Conservation (phyloP, 2,113 vertebrate genomes). For the Delphinapterus leucas region DNA sequence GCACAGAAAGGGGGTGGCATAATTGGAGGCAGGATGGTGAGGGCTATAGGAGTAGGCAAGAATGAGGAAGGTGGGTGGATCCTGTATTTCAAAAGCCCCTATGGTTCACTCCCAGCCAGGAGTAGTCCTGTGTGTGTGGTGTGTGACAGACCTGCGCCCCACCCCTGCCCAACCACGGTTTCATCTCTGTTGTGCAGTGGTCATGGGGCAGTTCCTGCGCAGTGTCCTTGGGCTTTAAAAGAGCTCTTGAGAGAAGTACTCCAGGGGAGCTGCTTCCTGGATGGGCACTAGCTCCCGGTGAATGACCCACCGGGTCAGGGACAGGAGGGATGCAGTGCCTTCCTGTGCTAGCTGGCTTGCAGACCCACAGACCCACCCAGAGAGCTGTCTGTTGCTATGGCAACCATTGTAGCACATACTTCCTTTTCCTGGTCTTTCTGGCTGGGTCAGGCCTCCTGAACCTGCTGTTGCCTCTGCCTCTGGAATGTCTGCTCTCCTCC, state of each 20-base stretch:
- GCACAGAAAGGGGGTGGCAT: not conserved
- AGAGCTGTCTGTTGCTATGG: not conserved
- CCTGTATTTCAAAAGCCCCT: not conserved
- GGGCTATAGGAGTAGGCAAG: not conserved
- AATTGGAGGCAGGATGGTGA: not conserved
- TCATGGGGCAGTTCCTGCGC: not conserved
- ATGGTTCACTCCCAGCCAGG: not conserved
- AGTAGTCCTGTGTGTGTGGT: not conserved
- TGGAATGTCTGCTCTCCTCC: not conserved
- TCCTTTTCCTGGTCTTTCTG: not conserved
- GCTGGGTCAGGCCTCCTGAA: not conserved
- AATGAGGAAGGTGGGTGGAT: not conserved
- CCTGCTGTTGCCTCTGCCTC: not conserved
- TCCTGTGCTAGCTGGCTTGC: not conserved
- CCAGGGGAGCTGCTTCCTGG: not conserved
- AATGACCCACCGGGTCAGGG: not conserved
- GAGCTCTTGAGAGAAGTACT: not conserved
- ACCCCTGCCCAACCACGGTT: not conserved
- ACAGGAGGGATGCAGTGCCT: not conserved
- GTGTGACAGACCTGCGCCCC: accelerated
- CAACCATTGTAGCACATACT: not conserved
- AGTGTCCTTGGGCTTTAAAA: not conserved
- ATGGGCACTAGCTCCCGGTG: not conserved
- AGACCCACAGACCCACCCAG: not conserved
- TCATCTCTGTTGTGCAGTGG: not conserved